A percentile compares a stretch with the other conserved stretches of the same genome.
These are phyloP conservation scores for Falco peregrinus DNA, from an alignment of 2,797 vertebrate species.

Conservation along the genomic window DNA sequence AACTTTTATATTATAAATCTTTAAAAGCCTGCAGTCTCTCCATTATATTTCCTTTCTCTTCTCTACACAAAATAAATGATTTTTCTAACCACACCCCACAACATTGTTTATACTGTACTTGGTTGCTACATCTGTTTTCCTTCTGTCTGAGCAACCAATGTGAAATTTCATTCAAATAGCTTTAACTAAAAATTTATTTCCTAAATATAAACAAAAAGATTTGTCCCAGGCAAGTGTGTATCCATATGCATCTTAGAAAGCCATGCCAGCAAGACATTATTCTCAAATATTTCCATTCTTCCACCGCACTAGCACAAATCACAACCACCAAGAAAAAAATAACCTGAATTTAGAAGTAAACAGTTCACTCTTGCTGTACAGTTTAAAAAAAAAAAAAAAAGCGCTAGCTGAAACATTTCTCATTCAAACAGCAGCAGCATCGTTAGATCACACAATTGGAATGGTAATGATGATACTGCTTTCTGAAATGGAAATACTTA, in stretches of 20 bases:
- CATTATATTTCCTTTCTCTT: not conserved
- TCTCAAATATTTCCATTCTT: not conserved
- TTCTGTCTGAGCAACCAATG: not conserved
- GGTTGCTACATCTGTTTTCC: not conserved
- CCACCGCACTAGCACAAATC: not conserved
- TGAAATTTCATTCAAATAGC: not conserved
- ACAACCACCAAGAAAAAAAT: not conserved
- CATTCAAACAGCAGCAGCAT: not conserved
- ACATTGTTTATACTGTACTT: not conserved
- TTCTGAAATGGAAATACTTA: not conserved
- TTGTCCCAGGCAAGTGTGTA: not conserved
- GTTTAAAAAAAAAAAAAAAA: not conserved
- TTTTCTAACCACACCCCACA: not conserved
- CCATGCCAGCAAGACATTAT: not conserved
- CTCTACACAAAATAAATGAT: not conserved
- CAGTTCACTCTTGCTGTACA: not conserved
- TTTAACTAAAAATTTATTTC: not conserved
- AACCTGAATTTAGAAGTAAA: not conserved
- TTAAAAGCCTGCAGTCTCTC: not conserved
- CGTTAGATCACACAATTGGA: not conserved
- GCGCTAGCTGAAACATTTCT: not conserved
- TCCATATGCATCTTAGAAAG: not conserved
- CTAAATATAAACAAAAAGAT: not conserved
- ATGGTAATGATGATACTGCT: fast-evolving
- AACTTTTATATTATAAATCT: not conserved